A percentile compares a stretch with the other conserved stretches of the same genome.
Evolutionary conservation across 2,113 vertebrate genomes (phyloP).

Genomic region (Vulpes lagopus): DNA sequence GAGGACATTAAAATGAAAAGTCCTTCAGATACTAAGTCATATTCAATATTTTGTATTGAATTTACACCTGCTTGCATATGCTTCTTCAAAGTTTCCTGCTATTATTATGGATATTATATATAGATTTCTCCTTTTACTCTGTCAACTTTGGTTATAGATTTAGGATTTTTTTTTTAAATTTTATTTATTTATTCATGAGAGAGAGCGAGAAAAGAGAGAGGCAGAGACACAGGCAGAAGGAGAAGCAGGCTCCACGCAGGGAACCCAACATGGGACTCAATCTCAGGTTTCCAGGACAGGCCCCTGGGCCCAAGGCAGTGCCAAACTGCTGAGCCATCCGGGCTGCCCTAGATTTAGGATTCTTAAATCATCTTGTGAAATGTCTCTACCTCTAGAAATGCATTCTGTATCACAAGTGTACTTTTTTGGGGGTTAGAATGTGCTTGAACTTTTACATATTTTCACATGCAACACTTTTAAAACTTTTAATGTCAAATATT

Average conservation of each 20-base stretch:
- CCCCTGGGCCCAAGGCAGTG: too few relatives aligned
- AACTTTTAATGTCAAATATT: conserved; percentile 16
- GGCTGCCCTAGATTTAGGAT: neutral
- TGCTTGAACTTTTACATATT: neutral
- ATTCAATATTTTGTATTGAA: neutral
- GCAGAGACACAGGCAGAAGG: too few relatives aligned
- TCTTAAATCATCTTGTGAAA: conserved; percentile 1
- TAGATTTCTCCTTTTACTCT: conserved; percentile 9
- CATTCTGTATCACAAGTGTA: neutral
- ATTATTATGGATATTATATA: neutral
- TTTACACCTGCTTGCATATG: conserved; percentile 5
- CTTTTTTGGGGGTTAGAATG: neutral
- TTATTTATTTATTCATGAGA: too few relatives aligned
- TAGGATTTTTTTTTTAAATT: too few relatives aligned
- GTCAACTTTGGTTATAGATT: neutral
- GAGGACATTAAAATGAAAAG: conserved; percentile 16
- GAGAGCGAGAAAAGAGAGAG: too few relatives aligned
- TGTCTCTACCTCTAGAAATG: neutral
- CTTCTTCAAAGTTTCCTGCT: conserved; percentile 14
- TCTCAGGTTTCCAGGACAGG: too few relatives aligned
- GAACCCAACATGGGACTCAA: too few relatives aligned
- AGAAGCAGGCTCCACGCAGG: too few relatives aligned
- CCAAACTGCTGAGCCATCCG: too few relatives aligned
- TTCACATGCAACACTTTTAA: neutral
- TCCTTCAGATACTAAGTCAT: conserved; percentile 40